Evolutionary conservation across 1,140 invertebrate genomes (phyloP).

Genomic region (Zaprionus vittiger): DNA sequence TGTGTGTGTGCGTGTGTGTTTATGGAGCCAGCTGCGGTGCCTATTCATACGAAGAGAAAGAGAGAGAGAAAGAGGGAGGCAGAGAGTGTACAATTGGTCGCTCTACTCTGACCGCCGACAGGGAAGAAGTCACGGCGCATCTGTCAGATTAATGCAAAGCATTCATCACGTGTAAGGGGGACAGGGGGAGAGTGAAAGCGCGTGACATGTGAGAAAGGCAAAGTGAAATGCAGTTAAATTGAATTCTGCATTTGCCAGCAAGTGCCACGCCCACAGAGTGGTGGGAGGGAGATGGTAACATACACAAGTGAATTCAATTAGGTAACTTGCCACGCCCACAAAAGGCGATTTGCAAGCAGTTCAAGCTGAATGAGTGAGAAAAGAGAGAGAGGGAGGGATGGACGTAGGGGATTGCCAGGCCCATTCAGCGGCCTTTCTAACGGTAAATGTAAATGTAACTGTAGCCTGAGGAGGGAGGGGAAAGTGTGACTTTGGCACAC

Average conservation of each 20-base stretch:
- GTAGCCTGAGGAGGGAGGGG: background rate
- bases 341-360: conserved; percentile 23
- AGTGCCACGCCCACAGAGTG: background rate
- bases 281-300: background rate
- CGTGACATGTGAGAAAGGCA: conserved; percentile 31
- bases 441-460: background rate
- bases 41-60: conserved; percentile 8
- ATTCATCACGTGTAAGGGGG: conserved; percentile 47
- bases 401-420: background rate
- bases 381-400: background rate
- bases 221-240: conserved; percentile 56
- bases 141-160: conserved; percentile 58
- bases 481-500: background rate
- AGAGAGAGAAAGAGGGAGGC: background rate
- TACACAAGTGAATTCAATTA: conserved; percentile 46
- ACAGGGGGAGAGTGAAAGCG: background rate
- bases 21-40: conserved; percentile 24
- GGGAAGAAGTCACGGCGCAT: conserved; percentile 39
- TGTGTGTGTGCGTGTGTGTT: conserved; percentile 28
- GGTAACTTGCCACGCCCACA: conserved; percentile 32
- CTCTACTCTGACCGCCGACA: background rate
- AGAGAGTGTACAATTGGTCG: background rate
- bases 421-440: conserved; percentile 1
- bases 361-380: background rate
- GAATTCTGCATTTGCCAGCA: conserved; percentile 47